These are phyloP conservation scores for Lithophane ornitopus DNA, from an alignment of 2,888 invertebrate species.

Conservation along the genomic window DNA sequence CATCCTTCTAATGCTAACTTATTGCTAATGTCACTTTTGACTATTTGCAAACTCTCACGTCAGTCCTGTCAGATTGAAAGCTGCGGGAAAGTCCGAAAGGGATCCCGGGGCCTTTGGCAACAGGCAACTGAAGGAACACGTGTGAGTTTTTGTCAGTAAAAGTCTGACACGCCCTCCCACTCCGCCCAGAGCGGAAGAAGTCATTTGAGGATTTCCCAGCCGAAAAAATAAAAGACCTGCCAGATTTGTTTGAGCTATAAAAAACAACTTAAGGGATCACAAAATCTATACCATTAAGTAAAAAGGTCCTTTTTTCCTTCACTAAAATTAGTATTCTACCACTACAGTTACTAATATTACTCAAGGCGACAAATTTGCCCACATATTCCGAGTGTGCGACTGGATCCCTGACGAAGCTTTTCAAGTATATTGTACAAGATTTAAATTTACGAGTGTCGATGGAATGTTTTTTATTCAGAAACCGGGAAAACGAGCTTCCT, in stretches of 20 bases:
- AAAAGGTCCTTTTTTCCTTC: background rate
- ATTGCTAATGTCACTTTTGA: background rate
- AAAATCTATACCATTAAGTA: background rate
- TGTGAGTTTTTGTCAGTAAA: no score
- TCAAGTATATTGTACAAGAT: conserved; percentile 15
- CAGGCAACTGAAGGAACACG: no score
- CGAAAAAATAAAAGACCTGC: no score
- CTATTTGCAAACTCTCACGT: background rate
- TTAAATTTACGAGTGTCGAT: conserved; percentile 40
- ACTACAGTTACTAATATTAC: background rate
- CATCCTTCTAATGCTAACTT: background rate
- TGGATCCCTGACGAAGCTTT: conserved; percentile 4
- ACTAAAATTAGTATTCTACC: background rate
- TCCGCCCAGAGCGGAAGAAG: no score
- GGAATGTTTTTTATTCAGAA: conserved; percentile 26
- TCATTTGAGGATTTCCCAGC: no score
- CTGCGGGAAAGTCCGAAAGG: no score
- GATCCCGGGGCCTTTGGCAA: no score
- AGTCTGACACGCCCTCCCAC: no score
- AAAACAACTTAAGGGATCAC: background rate
- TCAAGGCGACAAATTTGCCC: conserved; percentile 3
- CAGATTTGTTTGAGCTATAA: background rate
- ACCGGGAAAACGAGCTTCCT: background rate
- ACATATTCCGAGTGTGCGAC: background rate
- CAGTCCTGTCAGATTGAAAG: no score